Percentiles rank a stretch among this genome's conserved stretches.
phyloP scores from a whole-genome alignment of 2,113 vertebrate genomes.

The Odontophorus gujanensis region DNA sequence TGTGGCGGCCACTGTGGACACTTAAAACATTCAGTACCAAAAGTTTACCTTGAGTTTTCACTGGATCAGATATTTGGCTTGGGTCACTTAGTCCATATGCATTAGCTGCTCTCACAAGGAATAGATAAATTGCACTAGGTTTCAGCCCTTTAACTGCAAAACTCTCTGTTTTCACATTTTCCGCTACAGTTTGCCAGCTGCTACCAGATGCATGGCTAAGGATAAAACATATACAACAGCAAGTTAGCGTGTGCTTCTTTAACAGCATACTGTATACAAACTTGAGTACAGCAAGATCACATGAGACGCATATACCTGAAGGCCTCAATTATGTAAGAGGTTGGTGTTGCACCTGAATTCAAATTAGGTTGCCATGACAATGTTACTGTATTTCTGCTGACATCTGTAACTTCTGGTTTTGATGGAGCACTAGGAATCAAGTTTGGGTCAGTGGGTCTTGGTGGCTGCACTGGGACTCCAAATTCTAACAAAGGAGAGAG shows the following conservation, averaged over 20 bases:
- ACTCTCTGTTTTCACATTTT: slow-evolving; percentile 94
- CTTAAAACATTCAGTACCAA: not conserved
- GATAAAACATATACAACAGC: slow-evolving; percentile 35
- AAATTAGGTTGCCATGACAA: slow-evolving; percentile 95
- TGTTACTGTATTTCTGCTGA: slow-evolving; percentile 90
- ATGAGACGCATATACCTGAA: slow-evolving; percentile 86
- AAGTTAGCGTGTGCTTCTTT: slow-evolving; percentile 45
- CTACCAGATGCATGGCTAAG: slow-evolving; percentile 94
- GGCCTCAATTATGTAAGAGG: slow-evolving; percentile 97
- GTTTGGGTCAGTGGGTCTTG: slow-evolving; percentile 95
- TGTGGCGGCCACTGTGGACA: not conserved
- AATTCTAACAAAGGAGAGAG: slow-evolving; percentile 83
- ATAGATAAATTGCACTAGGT: slow-evolving; percentile 96
- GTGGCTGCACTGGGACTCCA: slow-evolving; percentile 92
- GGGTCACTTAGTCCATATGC: slow-evolving; percentile 98
- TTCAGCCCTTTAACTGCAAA: slow-evolving; percentile 92
- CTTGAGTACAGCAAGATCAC: not conserved
- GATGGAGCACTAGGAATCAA: slow-evolving; percentile 96
- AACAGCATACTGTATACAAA: not conserved
- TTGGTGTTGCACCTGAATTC: slow-evolving; percentile 95
- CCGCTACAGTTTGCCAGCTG: slow-evolving; percentile 97
- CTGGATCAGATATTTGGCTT: slow-evolving; percentile 95
- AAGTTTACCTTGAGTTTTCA: slow-evolving; percentile 94
- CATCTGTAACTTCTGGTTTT: slow-evolving; percentile 94
- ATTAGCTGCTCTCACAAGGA: slow-evolving; percentile 96